These are phyloP conservation scores for Halcyon smyrnensis DNA, from an alignment of 2,797 vertebrate genomes.

Conservation along the genomic window DNA sequence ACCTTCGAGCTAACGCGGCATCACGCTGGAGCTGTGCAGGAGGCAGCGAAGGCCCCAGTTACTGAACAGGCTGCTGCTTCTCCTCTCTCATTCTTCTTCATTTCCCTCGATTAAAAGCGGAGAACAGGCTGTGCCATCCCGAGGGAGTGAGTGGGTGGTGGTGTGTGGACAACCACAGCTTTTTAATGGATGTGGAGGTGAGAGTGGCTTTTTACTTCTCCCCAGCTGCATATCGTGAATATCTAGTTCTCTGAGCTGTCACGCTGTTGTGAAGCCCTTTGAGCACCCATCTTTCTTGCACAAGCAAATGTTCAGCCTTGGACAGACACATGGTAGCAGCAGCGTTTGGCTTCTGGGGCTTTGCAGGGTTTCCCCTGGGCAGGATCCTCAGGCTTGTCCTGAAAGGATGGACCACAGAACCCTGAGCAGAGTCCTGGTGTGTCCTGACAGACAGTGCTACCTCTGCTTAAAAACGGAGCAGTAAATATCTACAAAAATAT, in stretches of 20 bases:
- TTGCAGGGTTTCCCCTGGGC: background rate
- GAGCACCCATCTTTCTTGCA: rapidly evolving
- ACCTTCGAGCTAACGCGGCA: background rate
- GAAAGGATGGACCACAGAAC: background rate
- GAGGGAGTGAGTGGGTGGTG: background rate
- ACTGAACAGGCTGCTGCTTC: background rate
- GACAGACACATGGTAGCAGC: rapidly evolving
- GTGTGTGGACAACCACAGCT: background rate
- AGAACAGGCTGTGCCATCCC: background rate
- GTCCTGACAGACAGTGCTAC: background rate
- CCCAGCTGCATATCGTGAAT: rapidly evolving
- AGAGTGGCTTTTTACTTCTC: background rate
- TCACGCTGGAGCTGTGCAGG: background rate
- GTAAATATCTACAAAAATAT: rapidly evolving
- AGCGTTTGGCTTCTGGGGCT: background rate
- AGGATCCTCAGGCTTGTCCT: background rate
- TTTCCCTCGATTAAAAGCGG: rapidly evolving
- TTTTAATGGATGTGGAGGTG: rapidly evolving
- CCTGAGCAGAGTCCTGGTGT: rapidly evolving
- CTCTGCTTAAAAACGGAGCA: background rate
- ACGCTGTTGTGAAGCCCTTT: rapidly evolving
- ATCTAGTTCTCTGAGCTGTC: background rate
- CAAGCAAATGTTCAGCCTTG: rapidly evolving
- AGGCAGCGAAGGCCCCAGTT: background rate
- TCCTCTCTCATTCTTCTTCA: background rate